These are phyloP conservation scores for Parauchenoglanis ngamensis DNA, from an alignment of 2,797 vertebrate species.

Conservation along the genomic window DNA sequence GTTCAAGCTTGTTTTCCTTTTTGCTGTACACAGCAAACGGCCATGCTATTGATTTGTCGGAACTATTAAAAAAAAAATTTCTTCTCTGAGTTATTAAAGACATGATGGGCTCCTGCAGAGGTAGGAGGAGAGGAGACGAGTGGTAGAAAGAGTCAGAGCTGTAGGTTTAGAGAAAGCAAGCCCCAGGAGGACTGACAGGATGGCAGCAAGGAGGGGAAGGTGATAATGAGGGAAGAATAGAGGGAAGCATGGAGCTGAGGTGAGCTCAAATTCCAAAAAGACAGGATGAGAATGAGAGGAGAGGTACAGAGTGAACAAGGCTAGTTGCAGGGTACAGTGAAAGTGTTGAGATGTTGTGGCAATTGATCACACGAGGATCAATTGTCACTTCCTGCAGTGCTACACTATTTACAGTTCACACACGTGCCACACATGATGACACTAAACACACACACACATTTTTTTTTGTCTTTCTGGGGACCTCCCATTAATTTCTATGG, in stretches of 20 bases:
- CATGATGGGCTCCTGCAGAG: conserved; percentile 32
- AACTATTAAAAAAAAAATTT: conserved; percentile 32
- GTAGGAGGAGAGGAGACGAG: not conserved
- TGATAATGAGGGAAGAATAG: conserved; percentile 11
- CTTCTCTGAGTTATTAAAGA: conserved; percentile 43
- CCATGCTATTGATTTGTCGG: conserved; percentile 43
- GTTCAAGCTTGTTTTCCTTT: conserved; percentile 35
- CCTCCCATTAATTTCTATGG: no score
- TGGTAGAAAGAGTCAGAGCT: not conserved
- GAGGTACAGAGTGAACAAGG: conserved; percentile 39
- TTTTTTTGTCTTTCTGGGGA: no score
- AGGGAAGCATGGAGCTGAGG: not conserved
- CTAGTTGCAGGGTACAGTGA: conserved; percentile 24
- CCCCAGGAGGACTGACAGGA: not conserved
- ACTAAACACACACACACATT: not conserved
- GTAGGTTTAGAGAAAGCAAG: conserved; percentile 5
- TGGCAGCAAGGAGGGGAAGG: conserved; percentile 13
- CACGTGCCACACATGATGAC: not conserved
- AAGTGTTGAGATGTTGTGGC: conserved; percentile 27
- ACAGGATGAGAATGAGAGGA: not conserved
- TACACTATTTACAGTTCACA: conserved; percentile 36
- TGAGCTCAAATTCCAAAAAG: not conserved
- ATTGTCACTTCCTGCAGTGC: conserved; percentile 22
- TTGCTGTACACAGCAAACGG: conserved; percentile 24
- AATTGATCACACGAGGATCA: conserved; percentile 33